These are phyloP conservation scores for Enoplosus armatus DNA, from an alignment of 2,797 vertebrate genomes.

Conservation along the genomic window DNA sequence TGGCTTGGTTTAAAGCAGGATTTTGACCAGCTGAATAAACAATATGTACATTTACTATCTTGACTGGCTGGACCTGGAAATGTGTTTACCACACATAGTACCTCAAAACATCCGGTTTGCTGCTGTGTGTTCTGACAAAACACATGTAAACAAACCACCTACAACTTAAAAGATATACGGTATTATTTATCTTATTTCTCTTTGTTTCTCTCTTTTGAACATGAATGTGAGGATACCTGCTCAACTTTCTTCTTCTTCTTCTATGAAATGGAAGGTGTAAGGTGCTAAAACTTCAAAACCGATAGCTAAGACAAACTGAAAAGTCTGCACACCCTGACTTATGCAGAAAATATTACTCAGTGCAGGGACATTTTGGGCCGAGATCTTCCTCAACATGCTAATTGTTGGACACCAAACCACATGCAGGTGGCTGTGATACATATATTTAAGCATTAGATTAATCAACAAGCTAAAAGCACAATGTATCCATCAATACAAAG, in stretches of 20 bases:
- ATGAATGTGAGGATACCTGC: neutral
- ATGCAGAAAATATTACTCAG: too few species aligned
- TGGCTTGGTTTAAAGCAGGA: neutral
- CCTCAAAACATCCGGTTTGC: neutral
- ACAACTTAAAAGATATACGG: neutral
- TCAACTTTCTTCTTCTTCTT: neutral
- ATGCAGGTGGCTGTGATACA: neutral
- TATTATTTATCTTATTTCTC: neutral
- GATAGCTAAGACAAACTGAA: neutral
- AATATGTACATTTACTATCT: neutral
- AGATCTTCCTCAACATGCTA: too few species aligned
- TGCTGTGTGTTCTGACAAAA: conserved; percentile 4
- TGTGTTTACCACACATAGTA: neutral
- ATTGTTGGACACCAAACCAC: too few species aligned
- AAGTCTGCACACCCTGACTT: neutral
- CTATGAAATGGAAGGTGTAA: neutral
- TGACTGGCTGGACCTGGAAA: neutral
- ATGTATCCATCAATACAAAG: neutral
- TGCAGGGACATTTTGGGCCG: too few species aligned
- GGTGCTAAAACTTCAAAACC: neutral
- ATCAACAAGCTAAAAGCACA: neutral
- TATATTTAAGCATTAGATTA: neutral
- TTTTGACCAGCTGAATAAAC: neutral
- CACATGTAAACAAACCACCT: neutral
- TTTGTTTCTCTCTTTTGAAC: neutral